phyloP scores from a whole-genome alignment of 2,888 invertebrate species.

The Colostygia pectinataria region DNA sequence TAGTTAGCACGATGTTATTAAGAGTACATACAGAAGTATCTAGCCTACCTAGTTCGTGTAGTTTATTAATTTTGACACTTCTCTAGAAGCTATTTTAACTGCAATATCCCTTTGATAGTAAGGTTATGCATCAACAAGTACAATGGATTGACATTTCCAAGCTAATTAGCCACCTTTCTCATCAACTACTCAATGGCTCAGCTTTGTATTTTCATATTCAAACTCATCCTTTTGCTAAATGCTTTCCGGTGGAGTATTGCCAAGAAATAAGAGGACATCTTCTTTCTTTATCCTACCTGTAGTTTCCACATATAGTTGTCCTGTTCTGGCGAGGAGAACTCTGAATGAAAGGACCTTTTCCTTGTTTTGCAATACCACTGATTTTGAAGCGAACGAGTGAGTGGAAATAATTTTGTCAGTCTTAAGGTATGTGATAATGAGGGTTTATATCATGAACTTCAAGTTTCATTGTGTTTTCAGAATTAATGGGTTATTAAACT shows the following conservation, averaged over 20 bases:
- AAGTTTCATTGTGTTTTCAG: conserved; percentile 21
- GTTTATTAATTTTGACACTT: too few relatives aligned
- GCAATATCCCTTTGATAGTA: too few relatives aligned
- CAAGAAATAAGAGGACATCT: conserved; percentile 69
- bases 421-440: conserved; percentile 29
- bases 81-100: too few relatives aligned
- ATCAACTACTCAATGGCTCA: conserved; percentile 65
- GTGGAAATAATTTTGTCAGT: conserved; percentile 72
- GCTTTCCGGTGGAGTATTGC: conserved; percentile 81
- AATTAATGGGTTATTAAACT: conserved; percentile 20
- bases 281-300: conserved; percentile 44
- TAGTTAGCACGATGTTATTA: too few relatives aligned
- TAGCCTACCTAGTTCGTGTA: too few relatives aligned
- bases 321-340: conserved; percentile 56
- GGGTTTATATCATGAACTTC: conserved; percentile 18
- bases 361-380: conserved; percentile 75
- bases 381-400: conserved; percentile 68
- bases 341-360: conserved; percentile 75
- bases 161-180: conserved; percentile 61
- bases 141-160: conserved; percentile 50
- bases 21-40: too few relatives aligned
- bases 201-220: conserved; percentile 71
- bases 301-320: conserved; percentile 46
- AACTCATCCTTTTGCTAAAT: conserved; percentile 72
- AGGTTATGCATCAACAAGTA: neutral